These are phyloP conservation scores for Crocidura indochinensis DNA, from an alignment of 2,797 vertebrate species.

Conservation along the genomic window DNA sequence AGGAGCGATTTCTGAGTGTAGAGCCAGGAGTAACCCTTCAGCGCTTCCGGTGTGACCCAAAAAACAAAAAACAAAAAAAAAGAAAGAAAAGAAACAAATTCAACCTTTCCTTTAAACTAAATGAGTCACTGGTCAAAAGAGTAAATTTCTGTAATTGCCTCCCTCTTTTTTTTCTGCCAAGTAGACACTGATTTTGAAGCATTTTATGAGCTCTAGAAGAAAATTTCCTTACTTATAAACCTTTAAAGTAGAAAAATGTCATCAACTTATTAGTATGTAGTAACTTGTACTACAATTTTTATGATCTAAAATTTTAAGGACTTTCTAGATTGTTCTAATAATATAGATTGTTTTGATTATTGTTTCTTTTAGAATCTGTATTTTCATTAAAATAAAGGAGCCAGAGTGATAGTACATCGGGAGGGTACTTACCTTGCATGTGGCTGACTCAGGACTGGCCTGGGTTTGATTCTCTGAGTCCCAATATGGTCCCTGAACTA, in stretches of 20 bases:
- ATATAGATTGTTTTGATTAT: neutral
- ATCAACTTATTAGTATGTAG: neutral
- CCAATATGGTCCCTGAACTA: too few relatives aligned
- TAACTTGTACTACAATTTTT: neutral
- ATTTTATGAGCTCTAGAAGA: neutral
- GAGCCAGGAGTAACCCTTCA: too few relatives aligned
- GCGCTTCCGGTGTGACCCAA: too few relatives aligned
- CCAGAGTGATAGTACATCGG: too few relatives aligned
- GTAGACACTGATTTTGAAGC: neutral
- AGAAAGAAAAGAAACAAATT: neutral
- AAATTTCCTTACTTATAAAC: constrained; percentile 2
- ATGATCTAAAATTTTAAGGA: neutral
- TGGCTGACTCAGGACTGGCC: too few relatives aligned
- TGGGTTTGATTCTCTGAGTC: too few relatives aligned
- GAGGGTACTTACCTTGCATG: too few relatives aligned
- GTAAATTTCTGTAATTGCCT: neutral
- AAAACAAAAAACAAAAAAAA: too few relatives aligned
- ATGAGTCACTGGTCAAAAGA: neutral
- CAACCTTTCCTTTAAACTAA: neutral
- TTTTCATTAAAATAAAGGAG: neutral
- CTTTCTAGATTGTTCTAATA: neutral
- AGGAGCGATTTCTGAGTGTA: too few relatives aligned
- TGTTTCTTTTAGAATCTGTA: constrained; percentile 30
- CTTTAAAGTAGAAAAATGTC: neutral
- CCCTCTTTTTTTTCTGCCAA: neutral